Evolutionary conservation across 2,888 invertebrate species (phyloP).

Genomic region (Reticulitermes lucifugus): DNA sequence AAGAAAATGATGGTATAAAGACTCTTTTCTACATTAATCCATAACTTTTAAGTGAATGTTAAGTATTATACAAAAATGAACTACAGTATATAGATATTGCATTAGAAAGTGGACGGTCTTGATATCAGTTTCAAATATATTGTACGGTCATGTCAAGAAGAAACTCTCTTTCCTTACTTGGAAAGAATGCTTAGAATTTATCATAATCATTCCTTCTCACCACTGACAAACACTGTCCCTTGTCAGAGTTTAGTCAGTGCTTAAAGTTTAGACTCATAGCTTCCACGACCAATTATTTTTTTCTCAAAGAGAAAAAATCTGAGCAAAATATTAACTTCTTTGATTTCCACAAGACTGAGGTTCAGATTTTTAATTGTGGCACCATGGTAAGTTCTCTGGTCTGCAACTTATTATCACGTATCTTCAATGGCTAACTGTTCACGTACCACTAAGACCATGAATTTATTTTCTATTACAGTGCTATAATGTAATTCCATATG

Average conservation of each 20-base stretch:
- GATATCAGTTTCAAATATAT: constrained; percentile 32
- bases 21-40: constrained; percentile 27
- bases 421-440: neutral
- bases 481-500: neutral
- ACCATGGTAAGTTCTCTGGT: neutral
- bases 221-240: constrained; percentile 7
- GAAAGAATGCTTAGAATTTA: neutral
- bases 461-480: neutral
- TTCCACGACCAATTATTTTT: neutral
- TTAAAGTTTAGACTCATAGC: neutral
- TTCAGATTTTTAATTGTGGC: neutral
- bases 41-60: constrained; percentile 30
- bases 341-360: neutral
- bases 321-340: constrained; percentile 15
- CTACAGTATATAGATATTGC: constrained; percentile 39
- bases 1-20: constrained; percentile 24
- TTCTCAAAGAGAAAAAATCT: constrained; percentile 1
- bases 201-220: neutral
- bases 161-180: constrained; percentile 5
- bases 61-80: constrained; percentile 38
- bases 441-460: neutral
- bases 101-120: constrained; percentile 49
- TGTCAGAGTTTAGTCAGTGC: constrained; percentile 9
- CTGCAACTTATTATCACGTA: neutral
- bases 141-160: neutral